Evolutionary conservation across 2,113 vertebrate genomes (phyloP), one percentile per base, ranked within the genome.

Genomic region (Willisornis vidua): DNA sequence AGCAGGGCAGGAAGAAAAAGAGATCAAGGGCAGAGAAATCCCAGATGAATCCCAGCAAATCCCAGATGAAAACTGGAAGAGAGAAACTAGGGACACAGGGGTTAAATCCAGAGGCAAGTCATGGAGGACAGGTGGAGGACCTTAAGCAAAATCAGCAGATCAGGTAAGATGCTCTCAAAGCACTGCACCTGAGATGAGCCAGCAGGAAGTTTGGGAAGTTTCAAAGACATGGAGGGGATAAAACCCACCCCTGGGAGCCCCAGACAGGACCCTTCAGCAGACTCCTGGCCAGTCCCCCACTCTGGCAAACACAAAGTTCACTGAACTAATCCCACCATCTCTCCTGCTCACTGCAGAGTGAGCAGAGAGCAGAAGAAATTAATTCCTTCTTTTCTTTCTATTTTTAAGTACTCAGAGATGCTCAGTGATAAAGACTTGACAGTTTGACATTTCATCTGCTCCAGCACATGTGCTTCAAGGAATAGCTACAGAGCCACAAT

Each of bases 381-480:
- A 92, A 75, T 82, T 91, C 37, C 59, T 75, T 48, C 68, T 51
- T 84, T 94, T 72, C 81, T 68, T 89, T 65, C 95, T 96, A 91
- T 96, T 95, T 97, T 95, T 91, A 89, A 87, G 87, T 79, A 37
- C 65, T 92, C 89, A 29, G 68, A 95, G 86, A 89, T 0, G 1
- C 48, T 93, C 76, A 39, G 73, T 72, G 94, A 81, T 22, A 81
- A 76, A 88, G 76, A 52, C 68, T 80, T 97, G 96, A 96, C 93
- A 95, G 92, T 94, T 93, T 94, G 94, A 97, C 95, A 95, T 95
- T 94, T 95, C 84, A 88, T 91, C 93, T 94, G 90, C 93, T 96
- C 87, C 82, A 92, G 85, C 94, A 96, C 86, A 91, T 95, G 94
- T 78, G 82, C 88, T 86, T 57, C 87, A 63, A 48, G 83, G 79